phyloP scores from a whole-genome alignment of 2,113 vertebrate genomes.

The Plecturocebus donacophilus region DNA sequence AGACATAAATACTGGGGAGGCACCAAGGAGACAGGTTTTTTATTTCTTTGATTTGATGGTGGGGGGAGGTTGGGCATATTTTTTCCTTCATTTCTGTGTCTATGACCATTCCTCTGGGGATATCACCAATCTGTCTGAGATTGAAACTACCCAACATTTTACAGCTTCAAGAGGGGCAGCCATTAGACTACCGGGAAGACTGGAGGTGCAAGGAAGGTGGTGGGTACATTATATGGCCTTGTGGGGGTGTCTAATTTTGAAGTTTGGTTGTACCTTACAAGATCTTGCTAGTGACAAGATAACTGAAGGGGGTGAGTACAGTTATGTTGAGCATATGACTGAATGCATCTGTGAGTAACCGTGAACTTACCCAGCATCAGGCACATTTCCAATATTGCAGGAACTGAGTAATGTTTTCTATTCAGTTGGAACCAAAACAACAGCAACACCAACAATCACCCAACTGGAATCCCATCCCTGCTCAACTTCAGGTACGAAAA shows the following conservation, averaged over 20 bases:
- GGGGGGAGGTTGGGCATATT: background rate
- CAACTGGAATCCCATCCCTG: background rate
- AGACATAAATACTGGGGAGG: conserved; percentile 68
- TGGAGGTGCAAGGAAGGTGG: background rate
- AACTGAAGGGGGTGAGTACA: background rate
- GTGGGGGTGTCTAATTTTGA: background rate
- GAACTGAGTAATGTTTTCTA: background rate
- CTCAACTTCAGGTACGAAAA: background rate
- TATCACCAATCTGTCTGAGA: conserved; percentile 27
- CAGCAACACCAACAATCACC: background rate
- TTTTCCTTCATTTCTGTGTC: conserved; percentile 55
- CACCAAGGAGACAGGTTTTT: conserved; percentile 64
- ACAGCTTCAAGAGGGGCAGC: background rate
- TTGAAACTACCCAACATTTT: background rate
- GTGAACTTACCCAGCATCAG: background rate
- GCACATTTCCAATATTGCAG: background rate
- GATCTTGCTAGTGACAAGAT: background rate
- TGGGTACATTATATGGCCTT: background rate
- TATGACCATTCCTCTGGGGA: conserved; percentile 20
- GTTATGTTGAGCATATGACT: background rate
- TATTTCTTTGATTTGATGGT: conserved; percentile 65
- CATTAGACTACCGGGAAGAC: background rate
- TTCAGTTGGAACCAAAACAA: background rate
- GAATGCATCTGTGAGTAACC: background rate
- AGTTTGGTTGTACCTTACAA: background rate